These are phyloP conservation scores for Ligdia adustata DNA, from an alignment of 2,888 invertebrate genomes.

Conservation along the genomic window DNA sequence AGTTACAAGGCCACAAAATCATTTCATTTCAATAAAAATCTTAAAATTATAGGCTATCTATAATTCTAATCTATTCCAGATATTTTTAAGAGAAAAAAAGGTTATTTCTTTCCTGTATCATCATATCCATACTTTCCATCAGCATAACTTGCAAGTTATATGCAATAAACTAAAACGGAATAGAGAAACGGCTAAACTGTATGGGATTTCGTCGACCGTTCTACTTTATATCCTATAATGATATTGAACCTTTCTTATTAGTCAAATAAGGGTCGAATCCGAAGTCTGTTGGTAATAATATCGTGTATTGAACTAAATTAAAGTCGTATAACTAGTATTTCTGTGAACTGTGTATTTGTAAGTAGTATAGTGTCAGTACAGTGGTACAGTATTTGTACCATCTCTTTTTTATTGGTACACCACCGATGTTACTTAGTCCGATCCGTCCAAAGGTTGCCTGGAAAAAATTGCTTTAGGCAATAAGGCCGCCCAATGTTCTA, in stretches of 20 bases:
- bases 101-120: not conserved
- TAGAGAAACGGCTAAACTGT: slow-evolving; percentile 30
- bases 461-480: no score
- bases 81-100: no score
- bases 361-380: not conserved
- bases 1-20: no score
- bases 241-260: slow-evolving; percentile 38
- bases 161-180: slow-evolving; percentile 32
- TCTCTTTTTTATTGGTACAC: no score
- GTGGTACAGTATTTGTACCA: no score
- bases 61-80: no score
- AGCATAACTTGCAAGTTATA: slow-evolving; percentile 18
- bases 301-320: slow-evolving; percentile 24
- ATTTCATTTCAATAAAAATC: no score
- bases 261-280: slow-evolving; percentile 36
- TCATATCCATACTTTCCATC: slow-evolving; percentile 3
- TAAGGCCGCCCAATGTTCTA: no score
- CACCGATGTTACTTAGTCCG: no score
- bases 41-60: no score
- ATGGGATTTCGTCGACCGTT: slow-evolving; percentile 29
- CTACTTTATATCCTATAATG: slow-evolving; percentile 34
- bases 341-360: slow-evolving; percentile 5
- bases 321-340: slow-evolving; percentile 22
- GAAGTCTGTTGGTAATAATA: slow-evolving; percentile 24
- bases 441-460: no score